Evolutionary conservation across 2,888 invertebrate species (phyloP).

Genomic region (Leucoma salicis): DNA sequence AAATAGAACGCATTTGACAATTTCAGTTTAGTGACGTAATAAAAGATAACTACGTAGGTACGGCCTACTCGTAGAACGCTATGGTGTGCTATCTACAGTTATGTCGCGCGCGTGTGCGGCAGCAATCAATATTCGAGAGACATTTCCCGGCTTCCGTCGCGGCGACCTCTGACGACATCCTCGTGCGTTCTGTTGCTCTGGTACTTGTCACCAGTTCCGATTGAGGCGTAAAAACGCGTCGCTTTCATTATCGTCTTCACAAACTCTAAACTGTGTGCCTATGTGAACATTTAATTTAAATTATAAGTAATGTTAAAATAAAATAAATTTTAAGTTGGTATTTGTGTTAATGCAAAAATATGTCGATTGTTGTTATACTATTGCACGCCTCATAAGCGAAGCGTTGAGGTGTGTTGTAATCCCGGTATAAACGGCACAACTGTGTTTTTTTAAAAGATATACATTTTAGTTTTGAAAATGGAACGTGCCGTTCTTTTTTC

Average conservation of each 20-base stretch:
- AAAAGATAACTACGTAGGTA: constrained; percentile 36
- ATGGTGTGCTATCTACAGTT: constrained; percentile 22
- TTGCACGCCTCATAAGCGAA: too few species aligned
- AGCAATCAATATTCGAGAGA: constrained; percentile 35
- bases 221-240: constrained; percentile 59
- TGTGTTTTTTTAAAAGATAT: too few species aligned
- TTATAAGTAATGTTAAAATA: too few species aligned
- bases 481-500: too few species aligned
- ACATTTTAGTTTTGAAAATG: too few species aligned
- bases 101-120: constrained; percentile 25
- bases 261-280: neutral
- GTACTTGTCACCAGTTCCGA: constrained; percentile 76
- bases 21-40: constrained; percentile 11
- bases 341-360: too few species aligned
- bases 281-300: neutral
- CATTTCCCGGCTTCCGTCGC: constrained; percentile 50
- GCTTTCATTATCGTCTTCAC: constrained; percentile 28
- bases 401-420: too few species aligned
- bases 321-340: too few species aligned
- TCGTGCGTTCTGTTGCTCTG: constrained; percentile 57
- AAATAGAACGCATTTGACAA: constrained; percentile 10
- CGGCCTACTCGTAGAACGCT: constrained; percentile 12
- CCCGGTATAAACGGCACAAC: too few species aligned
- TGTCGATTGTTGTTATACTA: too few species aligned
- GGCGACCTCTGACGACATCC: constrained; percentile 47